Conservation (phyloP, 2,797 vertebrate species). For the Cuniculus paca region DNA sequence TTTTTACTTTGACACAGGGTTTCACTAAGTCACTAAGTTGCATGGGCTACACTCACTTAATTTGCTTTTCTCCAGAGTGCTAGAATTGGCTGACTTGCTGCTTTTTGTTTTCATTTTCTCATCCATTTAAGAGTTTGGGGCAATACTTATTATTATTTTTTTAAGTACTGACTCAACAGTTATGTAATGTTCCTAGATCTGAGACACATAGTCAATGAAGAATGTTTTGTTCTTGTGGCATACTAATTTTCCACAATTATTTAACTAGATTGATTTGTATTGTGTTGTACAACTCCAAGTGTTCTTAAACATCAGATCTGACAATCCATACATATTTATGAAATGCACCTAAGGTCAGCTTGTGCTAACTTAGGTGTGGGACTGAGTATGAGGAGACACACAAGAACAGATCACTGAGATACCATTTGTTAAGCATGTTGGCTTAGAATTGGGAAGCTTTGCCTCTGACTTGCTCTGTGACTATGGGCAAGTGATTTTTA, state of each 20-base stretch:
- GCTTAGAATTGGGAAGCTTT: conserved; percentile 49
- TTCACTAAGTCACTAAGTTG: background rate
- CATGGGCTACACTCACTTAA: background rate
- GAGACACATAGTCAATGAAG: conserved; percentile 43
- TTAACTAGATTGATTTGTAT: background rate
- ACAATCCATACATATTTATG: background rate
- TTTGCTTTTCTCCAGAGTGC: background rate
- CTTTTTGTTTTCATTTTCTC: background rate
- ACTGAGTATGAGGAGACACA: background rate
- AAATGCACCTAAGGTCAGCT: background rate
- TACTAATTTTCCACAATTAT: conserved; percentile 30
- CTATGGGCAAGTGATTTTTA: conserved; percentile 1
- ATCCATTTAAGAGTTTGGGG: background rate
- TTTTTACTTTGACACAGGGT: background rate
- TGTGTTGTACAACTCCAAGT: background rate
- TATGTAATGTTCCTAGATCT: conserved; percentile 45
- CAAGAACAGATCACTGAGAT: background rate
- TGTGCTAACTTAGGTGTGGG: conserved; percentile 61
- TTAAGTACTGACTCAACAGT: background rate
- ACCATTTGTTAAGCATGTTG: conserved; percentile 17
- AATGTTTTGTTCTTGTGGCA: background rate
- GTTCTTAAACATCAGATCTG: background rate
- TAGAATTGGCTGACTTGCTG: background rate
- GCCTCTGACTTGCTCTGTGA: conserved; percentile 56
- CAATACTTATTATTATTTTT: background rate